phyloP scores from a whole-genome alignment of 1,140 invertebrate genomes.

The Maniola jurtina region DNA sequence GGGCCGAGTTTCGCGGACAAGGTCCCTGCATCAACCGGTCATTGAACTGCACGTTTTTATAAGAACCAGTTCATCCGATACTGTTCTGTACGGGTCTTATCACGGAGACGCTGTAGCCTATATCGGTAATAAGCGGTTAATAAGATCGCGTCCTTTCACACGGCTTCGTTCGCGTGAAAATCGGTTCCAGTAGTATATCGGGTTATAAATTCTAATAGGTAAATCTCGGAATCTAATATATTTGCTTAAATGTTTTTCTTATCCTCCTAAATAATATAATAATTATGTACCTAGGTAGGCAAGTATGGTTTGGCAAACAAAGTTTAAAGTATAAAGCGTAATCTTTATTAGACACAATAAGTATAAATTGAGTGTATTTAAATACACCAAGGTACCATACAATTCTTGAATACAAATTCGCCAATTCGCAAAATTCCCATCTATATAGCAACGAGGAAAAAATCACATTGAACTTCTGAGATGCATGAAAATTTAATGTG shows the following conservation, averaged over 20 bases:
- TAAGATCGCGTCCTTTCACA: too few species aligned
- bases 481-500: background rate
- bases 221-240: too few species aligned
- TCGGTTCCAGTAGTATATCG: too few species aligned
- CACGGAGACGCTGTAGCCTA: background rate
- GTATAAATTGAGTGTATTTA: background rate
- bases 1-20: conserved; percentile 37
- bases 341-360: too few species aligned
- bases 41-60: conserved; percentile 18
- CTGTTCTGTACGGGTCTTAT: background rate
- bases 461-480: background rate
- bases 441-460: background rate
- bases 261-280: too few species aligned
- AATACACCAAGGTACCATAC: too few species aligned
- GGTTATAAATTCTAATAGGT: too few species aligned
- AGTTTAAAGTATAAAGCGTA: too few species aligned
- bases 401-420: background rate
- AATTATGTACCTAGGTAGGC: too few species aligned
- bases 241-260: too few species aligned
- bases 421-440: background rate
- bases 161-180: too few species aligned
- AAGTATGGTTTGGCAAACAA: too few species aligned
- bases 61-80: conserved; percentile 12
- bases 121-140: background rate
- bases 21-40: conserved; percentile 25